Base-by-base conservation (phyloP, 2,113 vertebrate genomes). In the Oncorhynchus gorbuscha region DNA sequence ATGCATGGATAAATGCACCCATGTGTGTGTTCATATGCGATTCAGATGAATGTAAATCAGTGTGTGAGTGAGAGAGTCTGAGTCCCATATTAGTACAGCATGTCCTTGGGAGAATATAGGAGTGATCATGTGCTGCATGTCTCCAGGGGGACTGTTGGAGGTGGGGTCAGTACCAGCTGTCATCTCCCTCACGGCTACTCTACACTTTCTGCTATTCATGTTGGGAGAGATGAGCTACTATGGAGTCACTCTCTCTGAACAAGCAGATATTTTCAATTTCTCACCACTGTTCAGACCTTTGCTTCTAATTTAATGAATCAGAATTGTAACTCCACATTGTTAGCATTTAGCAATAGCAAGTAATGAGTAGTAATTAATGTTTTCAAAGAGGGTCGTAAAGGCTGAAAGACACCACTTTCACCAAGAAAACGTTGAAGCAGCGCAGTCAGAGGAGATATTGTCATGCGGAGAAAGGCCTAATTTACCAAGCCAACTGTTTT, bases 251-350 rank as follows among this genome's bases (percentile, higher is more conserved):
- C 51, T 55, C 51, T 55, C 51, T 55, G 77, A 69, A 55, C 20
- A 71, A 72, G 80, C 69, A 1, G 70, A 80, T 69, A 51, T 77
- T 82, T 81, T 71, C 75, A 68, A 24, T 76, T 59, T 18, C 75
- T 22, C 55, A 24, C 55, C 72, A 76, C 85, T 75, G 78, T 86
- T 86, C 83, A 81, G 73, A 79, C 80, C 76, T 73, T 80, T 79
- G 79, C 78, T 83, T 81, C 85, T 88, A 86, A 89, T 90, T 84
- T 88, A 91, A 90, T 89, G 88, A 91, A 83, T 90, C 83, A 83
- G 87, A 91, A 87, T 89, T 88, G 88, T 91, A 87, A 84, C 83
- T 88, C 86, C 87, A 84, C 90, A 83, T 87, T 90, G 88, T 90
- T 90, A 87, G 90, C 88, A 81, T 86, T 87, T 85, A 82, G 90